Base-by-base conservation (phyloP, 2,113 vertebrate species). In the Myrmecophaga tridactyla region DNA sequence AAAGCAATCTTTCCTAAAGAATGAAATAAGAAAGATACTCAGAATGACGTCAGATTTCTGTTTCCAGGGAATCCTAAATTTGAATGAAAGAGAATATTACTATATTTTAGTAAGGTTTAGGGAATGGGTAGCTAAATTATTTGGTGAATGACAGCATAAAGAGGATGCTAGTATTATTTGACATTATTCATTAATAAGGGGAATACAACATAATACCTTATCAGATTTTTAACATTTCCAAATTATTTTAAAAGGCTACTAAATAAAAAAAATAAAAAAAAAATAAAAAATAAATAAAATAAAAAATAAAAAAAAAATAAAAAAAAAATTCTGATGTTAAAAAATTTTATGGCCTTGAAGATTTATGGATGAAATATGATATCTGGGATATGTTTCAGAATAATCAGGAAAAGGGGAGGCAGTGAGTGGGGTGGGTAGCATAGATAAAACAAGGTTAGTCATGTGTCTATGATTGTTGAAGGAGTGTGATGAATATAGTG, bases 361-460 rank as follows among this genome's bases (percentile, higher is more conserved):
- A 15, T 63, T 75, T 85, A 48, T 15, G 18, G 70, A 20, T 89
- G 43, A 63, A 72, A 53, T 43, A 25, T 15, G 60, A 80, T n/a
- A 4, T 80, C 58, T 94, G 58, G 65, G n/a, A 81, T 93, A 86
- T 93, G 41, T 96, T 90, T 82, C n/a, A 90, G 51, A 86, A 82
- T 90, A 90, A 90, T 75, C 17, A 84, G 25, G 21, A 46, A 67
- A 93, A 69, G 69, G 25, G 13, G 36, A 83, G 51, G 13, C 15
- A 53, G 41, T 93, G 11, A 41, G 20, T 58, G 56, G 20, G 20
- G 56, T 58, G 6, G 56, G 56, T 18, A 21, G 20, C 56, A 58
- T 58, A 58, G 56, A 23, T 58, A 58, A 69, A 87, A 83, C 27
- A 87, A 70, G 76, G 62, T 18, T 70, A n/a, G 60, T 62, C 31